phyloP scores from a whole-genome alignment of 2,888 invertebrate genomes.

The Mystacides longicornis region DNA sequence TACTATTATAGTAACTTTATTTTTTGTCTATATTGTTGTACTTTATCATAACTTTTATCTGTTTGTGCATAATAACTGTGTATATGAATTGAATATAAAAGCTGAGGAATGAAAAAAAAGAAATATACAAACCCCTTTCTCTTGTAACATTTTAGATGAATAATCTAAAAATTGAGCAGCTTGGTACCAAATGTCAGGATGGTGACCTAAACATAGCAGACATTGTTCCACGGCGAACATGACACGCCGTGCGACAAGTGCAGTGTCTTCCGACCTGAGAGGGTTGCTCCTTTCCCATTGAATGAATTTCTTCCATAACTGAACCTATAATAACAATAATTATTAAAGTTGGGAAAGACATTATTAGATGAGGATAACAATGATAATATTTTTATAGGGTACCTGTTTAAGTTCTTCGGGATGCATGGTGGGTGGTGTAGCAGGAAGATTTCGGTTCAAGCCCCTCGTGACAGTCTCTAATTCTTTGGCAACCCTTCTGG shows the following conservation, averaged over 20 bases:
- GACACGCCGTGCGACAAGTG: conserved; percentile 85
- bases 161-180: conserved; percentile 95
- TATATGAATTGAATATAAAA: too few relatives aligned
- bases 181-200: conserved; percentile 99
- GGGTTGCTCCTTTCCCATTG: conserved; percentile 97
- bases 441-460: conserved; percentile 89
- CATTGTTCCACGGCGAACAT: conserved; percentile 99
- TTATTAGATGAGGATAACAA: background rate
- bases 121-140: conserved; percentile 73
- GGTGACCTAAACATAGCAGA: conserved; percentile 90
- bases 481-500: conserved; percentile 91
- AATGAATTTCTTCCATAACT: conserved; percentile 98
- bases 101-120: background rate
- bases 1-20: too few relatives aligned
- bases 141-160: conserved; percentile 85
- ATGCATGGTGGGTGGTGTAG: conserved; percentile 88
- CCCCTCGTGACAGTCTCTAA: conserved; percentile 92
- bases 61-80: too few relatives aligned
- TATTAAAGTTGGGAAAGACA: too few relatives aligned
- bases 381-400: conserved; percentile 26
- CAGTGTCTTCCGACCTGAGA: conserved; percentile 90
- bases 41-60: too few relatives aligned
- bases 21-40: too few relatives aligned
- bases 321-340: conserved; percentile 77
- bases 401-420: conserved; percentile 91